phyloP scores from a whole-genome alignment of 2,888 invertebrate genomes.

The Sphecodes monilicornis region DNA sequence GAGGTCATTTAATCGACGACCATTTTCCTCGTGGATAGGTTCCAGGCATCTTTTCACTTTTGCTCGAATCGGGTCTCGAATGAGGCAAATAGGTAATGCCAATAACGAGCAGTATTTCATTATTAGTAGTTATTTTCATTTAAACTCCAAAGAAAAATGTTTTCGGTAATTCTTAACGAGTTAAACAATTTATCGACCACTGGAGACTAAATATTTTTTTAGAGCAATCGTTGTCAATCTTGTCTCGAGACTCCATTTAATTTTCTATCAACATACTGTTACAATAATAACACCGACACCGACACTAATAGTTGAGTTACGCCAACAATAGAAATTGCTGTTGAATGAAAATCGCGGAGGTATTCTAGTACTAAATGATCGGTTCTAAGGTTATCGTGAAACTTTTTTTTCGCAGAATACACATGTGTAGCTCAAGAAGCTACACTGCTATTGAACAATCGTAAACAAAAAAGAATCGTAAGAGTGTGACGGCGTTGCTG shows the following conservation, averaged over 20 bases:
- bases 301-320: background rate
- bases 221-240: background rate
- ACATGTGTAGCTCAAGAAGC: background rate
- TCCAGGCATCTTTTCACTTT: conserved; percentile 58
- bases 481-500: background rate
- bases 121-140: background rate
- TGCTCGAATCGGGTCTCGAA: conserved; percentile 46
- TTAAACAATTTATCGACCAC: background rate
- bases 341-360: background rate
- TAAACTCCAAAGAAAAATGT: background rate
- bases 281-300: no score
- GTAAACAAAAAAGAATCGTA: background rate
- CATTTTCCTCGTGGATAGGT: conserved; percentile 70
- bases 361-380: background rate
- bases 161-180: background rate
- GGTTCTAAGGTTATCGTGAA: background rate
- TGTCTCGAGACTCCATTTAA: background rate
- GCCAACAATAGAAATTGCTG: background rate
- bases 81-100: conserved; percentile 50
- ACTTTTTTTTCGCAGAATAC: background rate
- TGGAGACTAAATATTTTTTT: background rate
- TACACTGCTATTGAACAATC: background rate
- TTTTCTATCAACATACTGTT: background rate
- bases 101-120: conserved; percentile 3
- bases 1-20: conserved; percentile 76